A percentile compares a stretch with the other conserved stretches of the same genome.
phyloP scores from a whole-genome alignment of 2,888 invertebrate species.

The Caenorhabditis sp. region DNA sequence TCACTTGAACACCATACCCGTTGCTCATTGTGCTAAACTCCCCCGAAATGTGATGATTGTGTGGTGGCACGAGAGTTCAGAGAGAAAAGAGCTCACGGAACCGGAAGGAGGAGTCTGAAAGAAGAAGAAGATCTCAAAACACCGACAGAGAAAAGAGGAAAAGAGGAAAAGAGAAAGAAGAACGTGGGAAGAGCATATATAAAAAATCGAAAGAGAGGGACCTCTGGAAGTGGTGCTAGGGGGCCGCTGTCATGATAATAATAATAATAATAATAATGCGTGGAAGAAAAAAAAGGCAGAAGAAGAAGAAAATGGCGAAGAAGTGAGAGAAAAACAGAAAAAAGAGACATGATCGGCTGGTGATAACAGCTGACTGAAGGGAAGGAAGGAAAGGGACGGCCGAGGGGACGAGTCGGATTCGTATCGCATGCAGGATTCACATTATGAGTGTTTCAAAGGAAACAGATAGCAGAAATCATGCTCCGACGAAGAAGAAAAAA shows the following conservation, averaged over 20 bases:
- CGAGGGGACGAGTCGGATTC: constrained; percentile 26
- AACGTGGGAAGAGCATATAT: not conserved
- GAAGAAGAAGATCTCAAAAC: constrained; percentile 19
- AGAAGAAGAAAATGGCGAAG: constrained; percentile 1
- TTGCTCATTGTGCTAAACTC: constrained; percentile 28
- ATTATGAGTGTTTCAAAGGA: constrained; percentile 20
- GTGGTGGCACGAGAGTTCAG: not conserved
- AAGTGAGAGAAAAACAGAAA: constrained; percentile 1
- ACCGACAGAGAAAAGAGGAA: not conserved
- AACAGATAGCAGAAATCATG: too few species aligned
- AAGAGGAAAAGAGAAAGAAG: constrained; percentile 3
- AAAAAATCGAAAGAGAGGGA: constrained; percentile 1
- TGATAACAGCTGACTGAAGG: constrained; percentile 49
- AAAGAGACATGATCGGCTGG: constrained; percentile 24
- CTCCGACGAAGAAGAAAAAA: too few species aligned
- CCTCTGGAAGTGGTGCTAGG: too few species aligned
- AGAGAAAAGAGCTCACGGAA: not conserved
- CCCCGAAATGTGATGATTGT: constrained; percentile 11
- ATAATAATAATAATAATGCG: too few species aligned
- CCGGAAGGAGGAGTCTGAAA: not conserved
- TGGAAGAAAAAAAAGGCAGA: not conserved
- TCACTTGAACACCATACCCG: constrained; percentile 47
- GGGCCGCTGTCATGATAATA: too few species aligned
- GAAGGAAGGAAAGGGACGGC: constrained; percentile 1
- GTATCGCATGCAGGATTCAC: constrained; percentile 19